Evolutionary conservation across 64 coral and sea anemone genomes (phyloP), one percentile per base, ranked within the genome.

Genomic region (Montipora efflorescens): DNA sequence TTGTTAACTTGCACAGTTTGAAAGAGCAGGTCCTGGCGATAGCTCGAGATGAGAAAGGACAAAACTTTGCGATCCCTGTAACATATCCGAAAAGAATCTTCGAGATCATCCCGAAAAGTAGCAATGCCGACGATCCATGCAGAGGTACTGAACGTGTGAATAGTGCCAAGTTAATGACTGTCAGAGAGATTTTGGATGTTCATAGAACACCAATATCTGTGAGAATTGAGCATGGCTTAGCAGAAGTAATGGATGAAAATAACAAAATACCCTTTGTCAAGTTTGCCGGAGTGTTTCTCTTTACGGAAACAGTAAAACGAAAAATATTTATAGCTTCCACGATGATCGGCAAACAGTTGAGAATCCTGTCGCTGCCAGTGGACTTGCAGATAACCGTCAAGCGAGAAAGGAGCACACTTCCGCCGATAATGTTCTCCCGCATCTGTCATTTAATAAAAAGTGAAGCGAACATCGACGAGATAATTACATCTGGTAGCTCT

Each of bases 21-120:
- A 45, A 16, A 28, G 81, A 84, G 47, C 5, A 47, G 16, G 1
- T 44, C 47, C 61, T 45, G 15, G 43, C 20, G 4, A n/a, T 84
- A 68, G 81, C 81, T 48, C 61, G 14, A 45, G 81, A 84, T 21
- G 13, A 6, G 61, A 67, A 84, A 7, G 59, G 59, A 18, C 46
- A 67, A 8, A 4, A 18, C 43, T 84, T 68, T 47, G 18, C 23
- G 13, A 84, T 84, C 45, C 81, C 81, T 67, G 22, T 68, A 10
- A 84, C 28, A 14, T 84, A 68, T 61, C 36, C 59, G 12, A 45
- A 36, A 8, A 84, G 59, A 84, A 67, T 84, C 15, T 84, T 84
- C 44, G 81, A 84, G 8, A 18, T 13, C 68, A 84, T 68, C 47
- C 81, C 81, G 44, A 84, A 15, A 64, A 64, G 13, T 15, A 64